Conservation (phyloP, 2,113 vertebrate species). For the Apodemus speciosus region DNA sequence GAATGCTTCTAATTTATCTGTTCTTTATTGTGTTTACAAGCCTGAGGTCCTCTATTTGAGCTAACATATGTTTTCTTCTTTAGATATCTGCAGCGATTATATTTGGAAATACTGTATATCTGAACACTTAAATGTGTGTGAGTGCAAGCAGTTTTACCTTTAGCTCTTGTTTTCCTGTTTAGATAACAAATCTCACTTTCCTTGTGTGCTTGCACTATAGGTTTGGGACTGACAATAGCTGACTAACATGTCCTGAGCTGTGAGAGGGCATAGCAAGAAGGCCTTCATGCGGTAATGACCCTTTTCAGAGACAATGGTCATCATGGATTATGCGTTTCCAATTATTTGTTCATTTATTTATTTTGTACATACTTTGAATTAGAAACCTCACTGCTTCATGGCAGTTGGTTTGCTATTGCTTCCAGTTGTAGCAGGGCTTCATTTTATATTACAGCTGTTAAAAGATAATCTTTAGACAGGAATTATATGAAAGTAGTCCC, state of each 20-base stretch:
- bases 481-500: constrained; percentile 74
- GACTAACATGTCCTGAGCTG: constrained; percentile 93
- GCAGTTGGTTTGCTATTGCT: constrained; percentile 92
- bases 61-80: constrained; percentile 99
- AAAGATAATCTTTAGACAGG: constrained; percentile 84
- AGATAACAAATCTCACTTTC: constrained; percentile 92
- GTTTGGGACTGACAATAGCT: constrained; percentile 93
- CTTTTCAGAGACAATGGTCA: constrained; percentile 93
- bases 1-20: constrained; percentile 83
- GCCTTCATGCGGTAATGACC: constrained; percentile 90
- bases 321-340: constrained; percentile 91
- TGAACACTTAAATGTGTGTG: constrained; percentile 99
- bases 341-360: constrained; percentile 92
- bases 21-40: constrained; percentile 83
- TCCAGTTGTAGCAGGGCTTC: constrained; percentile 87
- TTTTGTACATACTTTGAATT: constrained; percentile 89
- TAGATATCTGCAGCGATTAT: constrained; percentile 99
- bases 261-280: constrained; percentile 92
- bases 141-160: constrained; percentile 98
- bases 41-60: constrained; percentile 85
- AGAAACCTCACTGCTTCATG: constrained; percentile 91
- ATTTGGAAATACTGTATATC: constrained; percentile 98
- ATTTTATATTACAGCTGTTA: constrained; percentile 85
- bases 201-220: constrained; percentile 95
- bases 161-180: constrained; percentile 92